Evolutionary conservation across 2,797 vertebrate genomes (phyloP).

Genomic region (Gephyroberyx darwinii): DNA sequence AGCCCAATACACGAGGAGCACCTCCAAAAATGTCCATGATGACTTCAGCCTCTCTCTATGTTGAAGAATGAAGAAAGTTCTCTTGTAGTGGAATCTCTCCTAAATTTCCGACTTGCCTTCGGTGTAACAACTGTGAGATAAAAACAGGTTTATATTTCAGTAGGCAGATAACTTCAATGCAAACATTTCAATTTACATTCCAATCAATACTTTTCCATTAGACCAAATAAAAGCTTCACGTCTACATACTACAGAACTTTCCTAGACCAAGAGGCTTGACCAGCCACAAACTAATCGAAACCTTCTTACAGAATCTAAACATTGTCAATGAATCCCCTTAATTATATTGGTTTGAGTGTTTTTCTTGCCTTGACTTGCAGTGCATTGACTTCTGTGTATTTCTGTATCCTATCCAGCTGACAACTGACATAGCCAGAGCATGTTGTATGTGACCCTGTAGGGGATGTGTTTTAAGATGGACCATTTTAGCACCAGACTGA

Average conservation of each 20-base stretch:
- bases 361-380: too few relatives aligned
- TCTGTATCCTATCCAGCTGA: neutral
- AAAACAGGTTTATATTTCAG: conserved; percentile 18
- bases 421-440: neutral
- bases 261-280: too few relatives aligned
- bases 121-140: conserved; percentile 37
- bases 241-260: too few relatives aligned
- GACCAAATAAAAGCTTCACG: too few relatives aligned
- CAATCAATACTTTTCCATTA: too few relatives aligned
- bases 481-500: neutral
- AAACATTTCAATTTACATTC: too few relatives aligned
- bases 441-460: neutral
- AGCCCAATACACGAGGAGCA: conserved; percentile 91
- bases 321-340: too few relatives aligned
- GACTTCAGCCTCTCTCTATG: neutral
- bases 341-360: too few relatives aligned
- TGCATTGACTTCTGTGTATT: neutral
- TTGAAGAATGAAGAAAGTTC: neutral
- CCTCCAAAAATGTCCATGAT: conserved; percentile 88
- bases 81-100: neutral
- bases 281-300: too few relatives aligned
- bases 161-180: neutral
- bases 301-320: too few relatives aligned
- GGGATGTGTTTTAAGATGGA: neutral
- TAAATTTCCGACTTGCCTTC: conserved; percentile 16